Base-by-base conservation (phyloP, 2,113 vertebrate genomes). In the Perccottus glenii region DNA sequence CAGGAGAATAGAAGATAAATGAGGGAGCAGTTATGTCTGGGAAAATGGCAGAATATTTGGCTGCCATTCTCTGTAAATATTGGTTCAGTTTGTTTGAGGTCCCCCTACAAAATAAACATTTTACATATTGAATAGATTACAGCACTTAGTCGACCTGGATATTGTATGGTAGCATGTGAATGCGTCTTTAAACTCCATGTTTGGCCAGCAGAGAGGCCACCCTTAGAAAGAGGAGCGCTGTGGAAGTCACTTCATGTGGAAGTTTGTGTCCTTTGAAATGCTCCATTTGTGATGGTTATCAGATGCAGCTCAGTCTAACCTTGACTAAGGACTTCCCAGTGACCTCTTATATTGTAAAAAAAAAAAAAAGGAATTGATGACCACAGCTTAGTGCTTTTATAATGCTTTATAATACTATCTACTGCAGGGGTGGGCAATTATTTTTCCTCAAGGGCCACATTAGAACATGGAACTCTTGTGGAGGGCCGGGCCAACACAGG, bases 71-170 rank as follows among this genome's bases (percentile, higher is more conserved):
- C 75, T 84, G 83, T 89, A 91, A 93, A 93, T 93, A 93, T 91
- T 92, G 85, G 65, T 89, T 88, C 83, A 85, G 84, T 90, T 92
- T 88, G 83, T 91, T 90, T 86, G 85, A 89, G 85, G 81, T 86
- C 84, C 68, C 84, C 72, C 67, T 3, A 59, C 76, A 91, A 91
- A 91, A 90, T 85, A 93, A 92, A 91, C 87, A 78, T 84, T 80
- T 92, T 87, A 80, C 90, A 90, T 91, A 86, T 75, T 93, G 91
- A 89, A 88, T 65, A 85, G 81, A 91, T 92, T 93, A 89, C 76
- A 85, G 80, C 89, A 78, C 82, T 87, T 90, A 78, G 86, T 76
- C 67, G 71, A 90, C 88, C 88, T 90, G 88, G 83, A 88, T 80
- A 77, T 79, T 89, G 82, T 84, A 86, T 84, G 77, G 82, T 92